A percentile compares a stretch with the other conserved stretches of the same genome.
Evolutionary conservation across 2,113 vertebrate species (phyloP).

Genomic region (Eurypyga helias): DNA sequence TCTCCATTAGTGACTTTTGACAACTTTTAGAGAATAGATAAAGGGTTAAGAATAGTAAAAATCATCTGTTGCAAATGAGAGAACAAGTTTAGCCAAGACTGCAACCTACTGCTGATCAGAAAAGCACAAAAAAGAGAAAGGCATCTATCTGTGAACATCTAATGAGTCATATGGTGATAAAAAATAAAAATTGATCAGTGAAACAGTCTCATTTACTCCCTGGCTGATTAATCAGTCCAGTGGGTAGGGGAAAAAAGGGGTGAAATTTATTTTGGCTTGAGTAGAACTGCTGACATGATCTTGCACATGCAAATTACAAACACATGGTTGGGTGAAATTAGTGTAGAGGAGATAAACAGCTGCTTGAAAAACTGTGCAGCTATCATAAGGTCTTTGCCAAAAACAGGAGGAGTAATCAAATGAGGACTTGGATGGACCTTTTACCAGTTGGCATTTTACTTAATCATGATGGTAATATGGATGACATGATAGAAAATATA

Average conservation of each 20-base stretch:
- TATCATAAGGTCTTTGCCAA: background rate
- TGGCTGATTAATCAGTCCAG: background rate
- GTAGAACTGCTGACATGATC: background rate
- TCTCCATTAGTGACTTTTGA: background rate
- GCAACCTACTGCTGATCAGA: background rate
- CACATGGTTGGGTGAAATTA: background rate
- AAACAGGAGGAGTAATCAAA: background rate
- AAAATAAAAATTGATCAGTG: background rate
- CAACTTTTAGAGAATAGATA: background rate
- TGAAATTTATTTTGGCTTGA: background rate
- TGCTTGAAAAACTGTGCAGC: background rate
- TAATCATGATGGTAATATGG: background rate
- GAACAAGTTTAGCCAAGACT: background rate
- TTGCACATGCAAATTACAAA: background rate
- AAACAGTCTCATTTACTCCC: background rate
- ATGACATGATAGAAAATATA: background rate
- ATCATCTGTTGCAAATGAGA: background rate
- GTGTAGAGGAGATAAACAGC: background rate
- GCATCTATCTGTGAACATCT: background rate
- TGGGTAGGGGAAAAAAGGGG: background rate
- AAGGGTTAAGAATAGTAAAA: background rate
- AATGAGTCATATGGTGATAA: background rate
- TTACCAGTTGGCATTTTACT: background rate
- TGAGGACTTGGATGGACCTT: background rate
- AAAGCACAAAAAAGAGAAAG: background rate